Evolutionary conservation across 2,888 invertebrate genomes (phyloP), one percentile per base, ranked within the genome.

Genomic region (Meganola albula): DNA sequence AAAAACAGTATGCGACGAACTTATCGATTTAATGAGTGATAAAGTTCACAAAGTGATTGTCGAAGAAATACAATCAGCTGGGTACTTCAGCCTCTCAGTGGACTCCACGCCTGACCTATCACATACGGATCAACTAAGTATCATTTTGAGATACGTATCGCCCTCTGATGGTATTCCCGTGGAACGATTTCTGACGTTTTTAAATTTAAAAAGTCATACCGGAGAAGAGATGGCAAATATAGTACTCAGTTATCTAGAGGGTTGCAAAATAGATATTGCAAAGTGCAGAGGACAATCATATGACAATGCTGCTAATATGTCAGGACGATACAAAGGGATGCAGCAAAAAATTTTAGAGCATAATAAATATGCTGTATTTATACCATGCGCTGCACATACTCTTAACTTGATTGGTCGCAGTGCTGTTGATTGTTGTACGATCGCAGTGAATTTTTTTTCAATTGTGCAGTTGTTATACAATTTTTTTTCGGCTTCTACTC

Each of bases 1-100:
- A 20, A 42, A 43, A 22, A 57, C 53, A 20, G 39, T 54, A 30
- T 61, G 58, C 32, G 58, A 64, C 37, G 56, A 63, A 34, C 47
- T 64, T 29, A 59, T 61, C 45, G 16, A 27, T 22, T 34, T 63
- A 13, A 53, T 66, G 49, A 46, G 43, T 16, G 20, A 51, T 18
- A 50, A 51, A 50, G 41, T 55, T 21, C 37, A 40, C 8, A 34
- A 48, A 18, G 26, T 33, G 18, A 49, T 58, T 34, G 27, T 12
- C 33, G 31, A 10, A 6, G 23, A 23, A 11, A 23, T 23, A 23
- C 9, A 11, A 10, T 10, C 10, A 7, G 10, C 23, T 10, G 10
- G 10, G 10, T 23, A 23, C 10, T 23, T 10, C 10, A 14, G 14
- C 10, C 8, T 27, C 4, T 56, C 47, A 20, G 33, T 53, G 12